Conservation (phyloP, 2,888 invertebrate species). For the Apotomis turbidana region DNA sequence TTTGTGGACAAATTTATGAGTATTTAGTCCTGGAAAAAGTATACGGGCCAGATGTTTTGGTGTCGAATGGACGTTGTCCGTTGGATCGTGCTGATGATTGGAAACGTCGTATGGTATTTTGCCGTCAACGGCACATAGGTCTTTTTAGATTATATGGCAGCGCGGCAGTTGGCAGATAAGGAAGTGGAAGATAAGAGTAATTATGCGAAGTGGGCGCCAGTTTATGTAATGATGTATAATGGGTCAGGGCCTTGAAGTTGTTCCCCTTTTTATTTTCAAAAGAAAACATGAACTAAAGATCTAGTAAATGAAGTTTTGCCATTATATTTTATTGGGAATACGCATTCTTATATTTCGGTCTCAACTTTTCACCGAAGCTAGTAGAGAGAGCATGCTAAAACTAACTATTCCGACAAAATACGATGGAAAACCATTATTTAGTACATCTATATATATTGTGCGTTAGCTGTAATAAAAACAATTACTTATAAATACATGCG, state of each 20-base stretch:
- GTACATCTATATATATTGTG: too few relatives aligned
- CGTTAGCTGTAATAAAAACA: too few relatives aligned
- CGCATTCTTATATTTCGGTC: too few relatives aligned
- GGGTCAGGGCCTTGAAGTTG: slow-evolving; percentile 14
- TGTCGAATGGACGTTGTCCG: slow-evolving; percentile 31
- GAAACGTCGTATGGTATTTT: neutral
- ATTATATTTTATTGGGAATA: too few relatives aligned
- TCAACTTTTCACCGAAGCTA: too few relatives aligned
- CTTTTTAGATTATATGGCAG: neutral
- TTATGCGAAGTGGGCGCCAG: slow-evolving; percentile 25
- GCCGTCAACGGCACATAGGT: neutral
- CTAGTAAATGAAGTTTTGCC: too few relatives aligned
- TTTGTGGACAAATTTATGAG: slow-evolving; percentile 56
- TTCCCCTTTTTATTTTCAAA: neutral
- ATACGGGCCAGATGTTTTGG: slow-evolving; percentile 53
- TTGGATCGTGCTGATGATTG: slow-evolving; percentile 13
- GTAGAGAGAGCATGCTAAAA: too few relatives aligned
- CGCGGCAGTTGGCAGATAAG: slow-evolving; percentile 39
- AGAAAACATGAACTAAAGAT: neutral
- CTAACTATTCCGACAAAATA: too few relatives aligned
- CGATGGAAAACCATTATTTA: too few relatives aligned
- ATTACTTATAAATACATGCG: too few relatives aligned
- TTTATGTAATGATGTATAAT: slow-evolving; percentile 19
- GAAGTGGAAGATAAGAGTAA: slow-evolving; percentile 33
- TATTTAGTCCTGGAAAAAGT: slow-evolving; percentile 28